Percentiles rank a stretch among this genome's conserved stretches.
Evolutionary conservation across 1,140 invertebrate species (phyloP).

Genomic region (Diorhabda carinulata): DNA sequence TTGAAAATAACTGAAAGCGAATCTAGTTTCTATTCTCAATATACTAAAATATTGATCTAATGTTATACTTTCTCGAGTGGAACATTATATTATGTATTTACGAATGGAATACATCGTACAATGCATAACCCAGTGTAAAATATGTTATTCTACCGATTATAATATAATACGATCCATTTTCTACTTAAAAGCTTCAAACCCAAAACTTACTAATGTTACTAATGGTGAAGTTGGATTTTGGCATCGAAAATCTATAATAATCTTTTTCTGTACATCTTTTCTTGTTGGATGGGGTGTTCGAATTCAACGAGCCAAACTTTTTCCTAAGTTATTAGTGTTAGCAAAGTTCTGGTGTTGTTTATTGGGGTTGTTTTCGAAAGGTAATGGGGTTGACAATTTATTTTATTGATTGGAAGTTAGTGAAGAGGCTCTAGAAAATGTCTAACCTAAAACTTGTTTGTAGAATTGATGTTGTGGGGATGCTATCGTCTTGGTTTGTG

Average conservation of each 20-base stretch:
- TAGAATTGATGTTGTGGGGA: background rate
- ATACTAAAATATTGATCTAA: no score
- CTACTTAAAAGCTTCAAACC: background rate
- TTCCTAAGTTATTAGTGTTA: constrained; percentile 13
- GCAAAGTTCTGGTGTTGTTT: constrained; percentile 13
- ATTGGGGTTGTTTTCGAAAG: constrained; percentile 17
- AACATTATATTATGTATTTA: no score
- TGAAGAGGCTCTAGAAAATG: constrained; percentile 2
- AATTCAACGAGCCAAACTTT: constrained; percentile 11
- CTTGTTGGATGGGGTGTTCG: background rate
- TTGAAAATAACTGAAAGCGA: no score
- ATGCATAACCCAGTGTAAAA: no score
- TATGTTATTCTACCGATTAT: no score
- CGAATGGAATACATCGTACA: no score
- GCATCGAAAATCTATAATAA: background rate
- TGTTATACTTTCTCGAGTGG: no score
- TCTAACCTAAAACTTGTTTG: background rate
- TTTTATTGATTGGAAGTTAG: constrained; percentile 13
- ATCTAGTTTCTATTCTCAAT: no score
- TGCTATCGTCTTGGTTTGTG: background rate
- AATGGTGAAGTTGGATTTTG: background rate
- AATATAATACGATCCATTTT: no score
- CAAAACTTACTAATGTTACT: background rate
- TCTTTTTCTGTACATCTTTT: constrained; percentile 9
- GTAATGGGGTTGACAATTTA: constrained; percentile 16